These are phyloP conservation scores for Glareola pratincola DNA, from an alignment of 2,113 vertebrate genomes.

Conservation along the genomic window DNA sequence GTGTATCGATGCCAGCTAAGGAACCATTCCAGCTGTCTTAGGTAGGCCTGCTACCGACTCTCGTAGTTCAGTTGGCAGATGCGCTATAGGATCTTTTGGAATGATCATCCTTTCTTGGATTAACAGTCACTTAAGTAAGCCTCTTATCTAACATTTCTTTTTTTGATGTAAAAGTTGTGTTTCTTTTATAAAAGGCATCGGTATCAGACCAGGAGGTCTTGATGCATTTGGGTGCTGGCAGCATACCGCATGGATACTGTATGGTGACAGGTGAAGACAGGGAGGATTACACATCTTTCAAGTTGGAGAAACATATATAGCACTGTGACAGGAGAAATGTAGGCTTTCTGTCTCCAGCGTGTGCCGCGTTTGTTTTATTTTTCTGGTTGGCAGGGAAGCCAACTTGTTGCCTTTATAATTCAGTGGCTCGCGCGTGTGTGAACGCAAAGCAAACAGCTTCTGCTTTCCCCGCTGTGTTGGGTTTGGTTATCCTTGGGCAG, in stretches of 20 bases:
- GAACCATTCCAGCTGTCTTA: not conserved
- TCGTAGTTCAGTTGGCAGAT: not conserved
- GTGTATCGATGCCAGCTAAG: not conserved
- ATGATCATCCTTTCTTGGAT: not conserved
- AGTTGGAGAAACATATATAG: not conserved
- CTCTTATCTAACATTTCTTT: not conserved
- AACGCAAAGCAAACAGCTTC: not conserved
- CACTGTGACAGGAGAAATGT: not conserved
- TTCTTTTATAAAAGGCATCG: not conserved
- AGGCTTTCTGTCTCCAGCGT: not conserved
- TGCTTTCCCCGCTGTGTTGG: not conserved
- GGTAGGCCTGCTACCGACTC: not conserved
- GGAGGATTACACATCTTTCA: constrained; percentile 6
- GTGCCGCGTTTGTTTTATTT: not conserved
- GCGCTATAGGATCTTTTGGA: not conserved
- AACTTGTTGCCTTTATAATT: constrained; percentile 40
- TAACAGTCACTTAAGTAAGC: not conserved
- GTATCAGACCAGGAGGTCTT: not conserved
- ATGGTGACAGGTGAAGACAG: not conserved
- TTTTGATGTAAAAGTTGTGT: not conserved
- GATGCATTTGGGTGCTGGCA: not conserved
- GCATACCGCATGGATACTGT: not conserved
- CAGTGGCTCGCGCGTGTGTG: not conserved
- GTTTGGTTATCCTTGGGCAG: not conserved
- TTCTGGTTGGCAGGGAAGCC: not conserved